phyloP scores from a whole-genome alignment of 2,113 vertebrate species.

The Varanus komodoensis region DNA sequence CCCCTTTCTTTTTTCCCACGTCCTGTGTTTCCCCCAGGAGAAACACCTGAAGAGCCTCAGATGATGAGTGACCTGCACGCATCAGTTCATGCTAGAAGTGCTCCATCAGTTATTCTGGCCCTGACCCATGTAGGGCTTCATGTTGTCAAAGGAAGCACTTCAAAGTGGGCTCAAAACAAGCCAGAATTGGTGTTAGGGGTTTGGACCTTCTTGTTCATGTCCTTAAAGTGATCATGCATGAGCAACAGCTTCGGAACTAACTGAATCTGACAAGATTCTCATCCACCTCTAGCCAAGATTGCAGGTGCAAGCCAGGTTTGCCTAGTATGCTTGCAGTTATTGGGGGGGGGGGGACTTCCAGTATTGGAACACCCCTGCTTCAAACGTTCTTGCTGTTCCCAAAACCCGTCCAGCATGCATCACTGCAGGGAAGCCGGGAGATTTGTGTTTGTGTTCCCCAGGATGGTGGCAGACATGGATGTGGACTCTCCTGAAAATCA shows the following conservation, averaged over 20 bases:
- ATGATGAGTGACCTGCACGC: too few relatives aligned
- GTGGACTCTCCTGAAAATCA: neutral
- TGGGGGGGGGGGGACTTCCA: neutral
- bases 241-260: neutral
- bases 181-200: too few relatives aligned
- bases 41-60: too few relatives aligned
- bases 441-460: neutral
- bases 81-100: too few relatives aligned
- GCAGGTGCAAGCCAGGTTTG: neutral
- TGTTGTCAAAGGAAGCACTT: too few relatives aligned
- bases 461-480: neutral
- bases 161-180: too few relatives aligned
- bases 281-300: neutral
- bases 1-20: too few relatives aligned
- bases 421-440: neutral
- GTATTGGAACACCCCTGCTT: neutral
- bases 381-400: neutral
- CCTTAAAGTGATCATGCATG: too few relatives aligned
- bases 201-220: too few relatives aligned
- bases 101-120: too few relatives aligned
- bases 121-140: too few relatives aligned
- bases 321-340: neutral
- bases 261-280: neutral
- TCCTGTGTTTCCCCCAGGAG: too few relatives aligned
- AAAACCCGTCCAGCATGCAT: neutral